These are phyloP conservation scores for Wiebesia pumilae DNA, from an alignment of 1,140 invertebrate genomes.

Conservation along the genomic window DNA sequence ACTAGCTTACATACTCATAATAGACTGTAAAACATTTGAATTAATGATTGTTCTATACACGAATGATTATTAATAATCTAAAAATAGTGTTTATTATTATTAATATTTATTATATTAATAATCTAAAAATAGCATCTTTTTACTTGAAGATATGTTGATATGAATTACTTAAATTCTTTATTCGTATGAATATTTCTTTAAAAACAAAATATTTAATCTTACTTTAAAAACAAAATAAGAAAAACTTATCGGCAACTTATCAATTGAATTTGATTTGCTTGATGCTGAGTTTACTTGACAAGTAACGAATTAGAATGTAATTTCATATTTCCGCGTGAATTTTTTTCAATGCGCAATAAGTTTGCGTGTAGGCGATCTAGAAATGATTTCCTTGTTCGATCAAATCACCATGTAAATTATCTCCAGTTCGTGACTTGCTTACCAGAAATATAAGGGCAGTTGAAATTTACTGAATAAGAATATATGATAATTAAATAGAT, in stretches of 20 bases:
- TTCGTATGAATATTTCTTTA: too few species aligned
- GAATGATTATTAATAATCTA: too few species aligned
- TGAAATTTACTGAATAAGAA: neutral
- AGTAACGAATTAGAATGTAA: neutral
- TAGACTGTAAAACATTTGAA: too few species aligned
- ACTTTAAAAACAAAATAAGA: neutral
- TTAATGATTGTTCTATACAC: too few species aligned
- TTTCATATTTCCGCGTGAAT: neutral
- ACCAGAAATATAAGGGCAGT: neutral
- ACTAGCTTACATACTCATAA: too few species aligned
- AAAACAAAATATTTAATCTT: too few species aligned
- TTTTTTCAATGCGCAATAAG: neutral
- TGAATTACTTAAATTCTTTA: too few species aligned
- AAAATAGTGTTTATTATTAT: too few species aligned
- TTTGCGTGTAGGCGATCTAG: neutral
- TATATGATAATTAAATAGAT: neutral
- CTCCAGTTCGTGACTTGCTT: neutral
- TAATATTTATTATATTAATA: too few species aligned
- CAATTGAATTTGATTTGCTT: neutral
- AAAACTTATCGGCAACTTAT: too few species aligned
- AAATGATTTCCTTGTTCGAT: constrained; percentile 24
- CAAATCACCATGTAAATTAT: neutral
- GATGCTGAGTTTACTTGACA: neutral
- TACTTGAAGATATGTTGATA: too few species aligned
- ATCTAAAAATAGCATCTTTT: too few species aligned